A percentile compares a stretch with the other conserved stretches of the same genome.
Evolutionary conservation across 2,888 invertebrate species (phyloP).

Genomic region (Microchrysa polita): DNA sequence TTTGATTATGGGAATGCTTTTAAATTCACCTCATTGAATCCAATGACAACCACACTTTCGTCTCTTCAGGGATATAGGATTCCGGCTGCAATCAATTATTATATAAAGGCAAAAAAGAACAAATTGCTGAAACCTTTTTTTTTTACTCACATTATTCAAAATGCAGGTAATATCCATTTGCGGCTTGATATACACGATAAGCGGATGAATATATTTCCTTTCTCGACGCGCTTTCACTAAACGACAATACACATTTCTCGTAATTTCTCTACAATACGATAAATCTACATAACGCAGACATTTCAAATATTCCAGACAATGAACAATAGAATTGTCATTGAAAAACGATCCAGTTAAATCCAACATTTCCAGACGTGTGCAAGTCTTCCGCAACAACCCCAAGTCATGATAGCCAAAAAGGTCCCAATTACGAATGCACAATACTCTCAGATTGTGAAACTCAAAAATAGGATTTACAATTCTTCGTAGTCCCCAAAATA

Average conservation of each 20-base stretch:
- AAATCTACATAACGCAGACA: constrained; percentile 6
- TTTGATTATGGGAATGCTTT: neutral
- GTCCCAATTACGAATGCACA: constrained; percentile 3
- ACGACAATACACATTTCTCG: neutral
- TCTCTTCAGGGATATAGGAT: too few relatives aligned
- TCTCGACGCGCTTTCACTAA: neutral
- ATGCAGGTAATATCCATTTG: neutral
- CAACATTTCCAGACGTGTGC: constrained; percentile 16
- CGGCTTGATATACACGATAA: neutral
- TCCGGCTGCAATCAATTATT: too few relatives aligned
- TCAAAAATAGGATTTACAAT: neutral
- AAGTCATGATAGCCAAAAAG: neutral
- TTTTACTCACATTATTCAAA: too few relatives aligned
- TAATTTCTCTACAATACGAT: neutral
- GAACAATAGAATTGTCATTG: neutral
- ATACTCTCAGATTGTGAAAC: neutral
- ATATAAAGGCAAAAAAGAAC: too few relatives aligned
- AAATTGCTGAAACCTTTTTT: too few relatives aligned
- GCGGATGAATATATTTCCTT: neutral
- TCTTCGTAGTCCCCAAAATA: neutral
- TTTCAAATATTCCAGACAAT: neutral
- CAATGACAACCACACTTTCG: too few relatives aligned
- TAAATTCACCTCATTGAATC: neutral
- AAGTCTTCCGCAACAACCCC: neutral
- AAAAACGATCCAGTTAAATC: constrained; percentile 4